Conservation (phyloP, 2,888 invertebrate genomes). For the Scrobipalpa atriplicella region DNA sequence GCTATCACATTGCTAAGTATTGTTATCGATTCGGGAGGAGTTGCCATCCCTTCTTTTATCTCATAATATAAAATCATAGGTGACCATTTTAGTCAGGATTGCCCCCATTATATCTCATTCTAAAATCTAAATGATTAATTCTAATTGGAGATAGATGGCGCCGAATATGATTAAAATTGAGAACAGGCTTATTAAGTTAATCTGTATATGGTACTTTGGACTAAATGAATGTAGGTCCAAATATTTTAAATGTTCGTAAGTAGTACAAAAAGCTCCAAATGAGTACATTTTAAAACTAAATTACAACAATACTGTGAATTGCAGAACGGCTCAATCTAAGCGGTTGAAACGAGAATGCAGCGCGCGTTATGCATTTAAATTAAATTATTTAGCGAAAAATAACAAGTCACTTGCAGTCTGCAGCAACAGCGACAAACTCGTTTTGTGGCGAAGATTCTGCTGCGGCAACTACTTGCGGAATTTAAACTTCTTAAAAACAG, state of each 20-base stretch:
- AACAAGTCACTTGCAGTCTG: neutral
- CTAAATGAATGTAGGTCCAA: no score
- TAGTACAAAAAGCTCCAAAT: neutral
- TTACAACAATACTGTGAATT: neutral
- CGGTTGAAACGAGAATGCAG: conserved; percentile 7
- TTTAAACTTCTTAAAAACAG: neutral
- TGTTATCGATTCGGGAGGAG: no score
- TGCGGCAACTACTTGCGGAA: neutral
- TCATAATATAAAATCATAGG: no score
- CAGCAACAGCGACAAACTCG: neutral
- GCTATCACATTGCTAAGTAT: no score
- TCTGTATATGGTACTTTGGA: no score
- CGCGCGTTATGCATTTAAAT: conserved; percentile 23
- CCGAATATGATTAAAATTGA: no score
- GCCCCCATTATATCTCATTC: no score
- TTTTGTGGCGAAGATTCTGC: neutral
- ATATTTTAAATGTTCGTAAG: neutral
- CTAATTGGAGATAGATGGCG: no score
- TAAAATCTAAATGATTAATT: no score
- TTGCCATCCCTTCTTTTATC: no score
- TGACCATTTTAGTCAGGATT: no score
- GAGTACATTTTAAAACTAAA: neutral
- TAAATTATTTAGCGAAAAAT: conserved; percentile 18
- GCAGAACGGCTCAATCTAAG: conserved; percentile 12
- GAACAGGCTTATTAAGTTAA: no score